Evolutionary conservation across 1,140 invertebrate species (phyloP).

Genomic region (Trachymyrmex septentrionalis): DNA sequence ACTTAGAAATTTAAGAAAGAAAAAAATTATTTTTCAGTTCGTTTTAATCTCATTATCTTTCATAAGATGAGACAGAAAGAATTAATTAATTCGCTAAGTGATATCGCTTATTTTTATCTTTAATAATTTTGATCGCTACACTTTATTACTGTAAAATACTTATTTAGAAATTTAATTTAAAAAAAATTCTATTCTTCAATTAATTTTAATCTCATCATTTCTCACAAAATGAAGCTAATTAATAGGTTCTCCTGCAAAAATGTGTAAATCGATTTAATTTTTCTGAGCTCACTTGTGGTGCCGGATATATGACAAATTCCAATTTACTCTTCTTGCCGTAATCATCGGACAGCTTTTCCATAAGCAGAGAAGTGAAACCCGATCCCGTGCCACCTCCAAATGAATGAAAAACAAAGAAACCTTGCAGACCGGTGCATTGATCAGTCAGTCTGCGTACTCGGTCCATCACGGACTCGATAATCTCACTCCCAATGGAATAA

Average conservation of each 20-base stretch:
- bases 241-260: not conserved
- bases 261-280: not conserved
- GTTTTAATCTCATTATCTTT: too few relatives aligned
- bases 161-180: not conserved
- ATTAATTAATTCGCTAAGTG: too few relatives aligned
- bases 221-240: not conserved
- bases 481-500: conserved; percentile 72
- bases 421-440: conserved; percentile 72
- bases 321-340: conserved; percentile 74
- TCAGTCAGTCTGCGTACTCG: conserved; percentile 68
- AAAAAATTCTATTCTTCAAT: not conserved
- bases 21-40: not conserved
- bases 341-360: conserved; percentile 71
- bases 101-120: too few relatives aligned
- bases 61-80: too few relatives aligned
- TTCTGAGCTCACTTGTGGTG: conserved; percentile 65
- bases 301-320: conserved; percentile 73
- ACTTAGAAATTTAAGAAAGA: not conserved
- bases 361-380: conserved; percentile 72
- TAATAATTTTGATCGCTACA: not conserved
- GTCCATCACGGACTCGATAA: conserved; percentile 73
- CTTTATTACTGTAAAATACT: not conserved
- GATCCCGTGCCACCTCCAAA: conserved; percentile 74
- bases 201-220: not conserved
- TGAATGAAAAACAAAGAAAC: conserved; percentile 73